Base-by-base conservation (phyloP, 2,797 vertebrate genomes). In the Sardinella longiceps region DNA sequence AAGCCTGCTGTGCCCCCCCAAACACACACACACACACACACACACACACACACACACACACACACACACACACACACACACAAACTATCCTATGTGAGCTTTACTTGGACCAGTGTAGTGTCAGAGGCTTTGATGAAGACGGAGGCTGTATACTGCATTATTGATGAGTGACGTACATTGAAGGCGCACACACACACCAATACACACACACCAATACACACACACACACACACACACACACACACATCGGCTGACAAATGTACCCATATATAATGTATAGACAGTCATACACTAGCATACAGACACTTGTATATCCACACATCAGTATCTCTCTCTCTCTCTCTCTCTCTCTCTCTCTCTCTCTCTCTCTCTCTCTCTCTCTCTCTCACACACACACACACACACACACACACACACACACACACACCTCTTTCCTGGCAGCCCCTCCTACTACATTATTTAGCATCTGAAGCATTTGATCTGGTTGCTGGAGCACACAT, bases 141-240 rank as follows among this genome's bases (percentile, higher is more conserved):
- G 87, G 90, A 91, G 91, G 89, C 91, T 87, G 28, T 83, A 87
- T 85, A 53, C 85, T 95, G 92, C 93, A 95, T 95, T 95, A 95
- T 95, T 94, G 93, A 95, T 95, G 92, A 91, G 87, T 94, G 94
- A 93, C 95, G 95, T 93, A 94, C 89, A 94, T 94, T 92, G 88
- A 90, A 25, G 83, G 87, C 90, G 87, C 80, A n/a, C n/a, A n/a
- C n/a, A n/a, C n/a, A n/a, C n/a, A n/a, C n/a, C n/a, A n/a, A n/a
- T n/a, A n/a, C n/a, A n/a, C n/a, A n/a, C n/a, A n/a, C n/a, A n/a
- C n/a, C n/a, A n/a, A n/a, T n/a, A n/a, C n/a, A 85, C 88, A 91
- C 91, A 89, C 91, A 90, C 90, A 91, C 89, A 93, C 91, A 92
- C 45, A 43, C 81, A 66, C 12, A n/a, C 80, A 84, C 23, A 28